Evolutionary conservation across 2,888 invertebrate genomes (phyloP), one percentile per base, ranked within the genome.

Genomic region (Rhyacophila evoluta): DNA sequence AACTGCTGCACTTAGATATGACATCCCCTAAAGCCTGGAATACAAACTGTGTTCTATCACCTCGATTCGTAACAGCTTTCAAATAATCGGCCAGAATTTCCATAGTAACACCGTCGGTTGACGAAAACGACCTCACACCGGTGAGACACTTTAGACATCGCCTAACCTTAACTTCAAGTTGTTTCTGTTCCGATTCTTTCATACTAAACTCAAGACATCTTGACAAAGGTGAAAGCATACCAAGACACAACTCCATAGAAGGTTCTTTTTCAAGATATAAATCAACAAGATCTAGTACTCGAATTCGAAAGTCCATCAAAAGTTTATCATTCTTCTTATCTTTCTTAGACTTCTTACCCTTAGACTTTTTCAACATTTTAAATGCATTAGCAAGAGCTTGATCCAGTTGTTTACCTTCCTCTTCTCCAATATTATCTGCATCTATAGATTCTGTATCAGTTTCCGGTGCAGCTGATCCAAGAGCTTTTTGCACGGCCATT

Each of bases 381-480:
- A 96, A 96, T 0, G 94, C 95, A 75, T 92, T 92, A 0, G 94
- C 92, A 78, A 96, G 86, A 0, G 94, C 94, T 82, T 92, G 91
- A 83, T 96, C 94, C 0, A 95, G 86, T 84, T 92, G 91, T 79
- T 91, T 92, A 10, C 95, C 95, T 85, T 95, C 94, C 81, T 92
- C 93, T 84, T 95, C 95, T 82, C 92, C 91, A 84, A 96, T 91
- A 84, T 94, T 91, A 84, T 95, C 94, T 1, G 94, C 91, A 84
- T 95, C 94, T 33, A 95, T 87, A 81, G 94, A 94, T 83, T 93
- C 93, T 68, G 91, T 88, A 79, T 94, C 94, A 1, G 92, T 91
- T 83, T 91, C 91, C 71, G 86, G 87, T 1, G 88, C 90, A 27
- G 91, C 91, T 37, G 88, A 88, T 0, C 92, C 93, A 5, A 96